Base-by-base conservation (phyloP, 1,140 invertebrate species). In the Carposina sasakii region DNA sequence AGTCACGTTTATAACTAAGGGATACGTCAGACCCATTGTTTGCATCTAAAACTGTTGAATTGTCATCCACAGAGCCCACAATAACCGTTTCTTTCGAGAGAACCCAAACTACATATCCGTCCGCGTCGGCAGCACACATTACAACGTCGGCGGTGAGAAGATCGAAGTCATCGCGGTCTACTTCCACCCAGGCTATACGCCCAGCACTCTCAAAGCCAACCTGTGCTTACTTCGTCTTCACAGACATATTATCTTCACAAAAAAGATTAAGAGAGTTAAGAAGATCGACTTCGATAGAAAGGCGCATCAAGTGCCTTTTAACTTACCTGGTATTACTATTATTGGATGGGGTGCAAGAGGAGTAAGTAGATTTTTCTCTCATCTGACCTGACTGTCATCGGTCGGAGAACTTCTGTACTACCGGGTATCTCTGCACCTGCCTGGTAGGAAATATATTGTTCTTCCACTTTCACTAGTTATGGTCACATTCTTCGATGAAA, bases 81-180 rank as follows among this genome's bases (percentile, higher is more conserved):
- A 82, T 37, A 82, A 82, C 45, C 63, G 78, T 2, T 67, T 79
- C 30, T 79, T 68, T 34, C 66, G 76, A 0, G 78, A 82, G 50
- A 82, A 82, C 16, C 78, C 76, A 6, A 62, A 67, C 0, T 75
- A 75, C 36, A 58, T 82, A 13, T 63, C 74, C 0, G 72, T 71
- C 13, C 58, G 71, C 21, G 62, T 79, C 12, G 78, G 78, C 1
- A 71, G 67, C 30, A 64, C 57, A 2, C 75, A 67, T 34, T 72
- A 71, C 43, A 56, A 43, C 1, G 54, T 52, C 1, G 69, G 68
- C 3, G 78, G 76, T 3, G 76, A 78, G 40, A 61, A 55, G 4
- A 74, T 79, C 2, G 44, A 69, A 0, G 59, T 74, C 1, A 22
- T 67, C 9, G 67, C 75, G 33, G 60, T 78, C 8, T 78, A 73